Base-by-base conservation (phyloP, 2,888 invertebrate species). In the Trilocha varians region DNA sequence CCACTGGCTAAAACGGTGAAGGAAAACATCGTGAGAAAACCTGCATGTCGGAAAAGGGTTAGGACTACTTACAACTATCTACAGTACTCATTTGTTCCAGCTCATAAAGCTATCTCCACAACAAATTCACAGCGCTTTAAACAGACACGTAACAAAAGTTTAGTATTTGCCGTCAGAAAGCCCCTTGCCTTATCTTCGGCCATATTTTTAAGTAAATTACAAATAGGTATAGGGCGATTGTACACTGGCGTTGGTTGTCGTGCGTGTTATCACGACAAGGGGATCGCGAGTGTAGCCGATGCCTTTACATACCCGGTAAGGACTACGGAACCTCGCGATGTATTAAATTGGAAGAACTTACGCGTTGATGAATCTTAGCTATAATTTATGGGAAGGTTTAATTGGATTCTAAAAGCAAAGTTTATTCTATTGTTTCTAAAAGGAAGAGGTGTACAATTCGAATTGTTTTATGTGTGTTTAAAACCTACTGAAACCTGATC, bases 121-220 rank as follows among this genome's bases (percentile, higher is more conserved):
- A 68, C 63, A 61, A 69, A 65, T 69, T 63, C 59, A 54, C 50
- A 45, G 45, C 64, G 55, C 57, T 62, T 57, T 59, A 59, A 55
- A 59, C 54, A 55, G 61, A 62, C 60, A 59, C 62, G 56, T 66
- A 63, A 67, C 70, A 64, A 64, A 67, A 62, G 58, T 55, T 59
- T 55, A 53, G 70, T 74, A 71, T 71, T 75, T 79, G 73, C 69
- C 63, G 66, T 63, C 58, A 65, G 65, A 70, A 64, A 58, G 50
- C 57, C 65, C 59, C 64, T 64, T 52, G 55, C 63, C 67, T 73
- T 80, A 82, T 83, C 80, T 77, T 55, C 54, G 56, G 64, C 73
- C 73, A 82, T 83, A 83, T 84, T 84, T 84, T 84, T 76, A 75
- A 79, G 77, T 83, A 82, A 82, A 84, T 83, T 84, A 84, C 83